Conservation (phyloP, 2,888 invertebrate genomes). For the Xylophagus ater region DNA sequence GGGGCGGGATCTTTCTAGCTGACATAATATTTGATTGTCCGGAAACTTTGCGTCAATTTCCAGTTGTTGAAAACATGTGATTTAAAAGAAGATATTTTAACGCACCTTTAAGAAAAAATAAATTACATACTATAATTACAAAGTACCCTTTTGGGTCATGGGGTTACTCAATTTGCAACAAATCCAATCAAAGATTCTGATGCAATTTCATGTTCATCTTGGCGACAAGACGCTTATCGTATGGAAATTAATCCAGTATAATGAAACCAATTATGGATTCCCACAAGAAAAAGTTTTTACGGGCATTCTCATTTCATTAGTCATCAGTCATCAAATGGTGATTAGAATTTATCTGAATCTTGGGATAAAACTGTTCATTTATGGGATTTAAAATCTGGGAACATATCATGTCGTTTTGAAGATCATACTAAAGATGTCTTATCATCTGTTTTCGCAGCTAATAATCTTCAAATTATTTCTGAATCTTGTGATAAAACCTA, state of each 20-base stretch:
- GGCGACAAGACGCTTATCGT: slow-evolving; percentile 80
- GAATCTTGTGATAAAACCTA: slow-evolving; percentile 93
- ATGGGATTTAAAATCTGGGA: slow-evolving; percentile 90
- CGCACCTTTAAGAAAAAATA: no score
- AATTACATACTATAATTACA: no score
- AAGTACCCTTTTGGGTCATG: no score
- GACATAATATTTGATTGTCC: no score
- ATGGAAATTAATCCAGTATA: slow-evolving; percentile 84
- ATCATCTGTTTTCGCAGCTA: slow-evolving; percentile 93
- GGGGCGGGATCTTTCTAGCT: no score
- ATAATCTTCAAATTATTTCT: slow-evolving; percentile 95
- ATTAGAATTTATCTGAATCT: slow-evolving; percentile 92
- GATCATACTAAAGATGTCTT: slow-evolving; percentile 97
- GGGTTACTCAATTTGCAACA: no score
- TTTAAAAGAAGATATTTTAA: no score
- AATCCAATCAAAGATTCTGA: no score
- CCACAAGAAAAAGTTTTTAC: slow-evolving; percentile 82
- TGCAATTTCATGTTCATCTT: no score
- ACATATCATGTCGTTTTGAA: slow-evolving; percentile 87
- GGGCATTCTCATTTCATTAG: slow-evolving; percentile 96
- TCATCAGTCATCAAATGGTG: slow-evolving; percentile 92
- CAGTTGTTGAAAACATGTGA: no score
- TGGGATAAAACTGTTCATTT: slow-evolving; percentile 95
- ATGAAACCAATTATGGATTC: slow-evolving; percentile 75
- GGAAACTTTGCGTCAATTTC: no score